A percentile compares a stretch with the other conserved stretches of the same genome.
These are phyloP conservation scores for Holocentrus rufus DNA, from an alignment of 2,797 vertebrate species.

Conservation along the genomic window DNA sequence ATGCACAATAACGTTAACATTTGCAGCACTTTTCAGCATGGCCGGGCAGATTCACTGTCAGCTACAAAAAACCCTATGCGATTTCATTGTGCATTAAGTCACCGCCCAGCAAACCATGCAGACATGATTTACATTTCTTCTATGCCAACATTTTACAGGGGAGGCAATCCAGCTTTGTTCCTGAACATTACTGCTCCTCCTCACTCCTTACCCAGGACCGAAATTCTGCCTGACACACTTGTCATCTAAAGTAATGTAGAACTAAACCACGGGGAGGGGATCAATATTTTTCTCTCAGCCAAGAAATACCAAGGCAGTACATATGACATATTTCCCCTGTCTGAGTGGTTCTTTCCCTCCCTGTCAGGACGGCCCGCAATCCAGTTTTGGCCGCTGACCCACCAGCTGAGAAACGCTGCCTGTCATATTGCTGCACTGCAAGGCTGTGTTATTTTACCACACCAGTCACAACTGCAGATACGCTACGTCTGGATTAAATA, in stretches of 20 bases:
- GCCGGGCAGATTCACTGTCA: conserved; percentile 8
- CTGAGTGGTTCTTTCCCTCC: neutral
- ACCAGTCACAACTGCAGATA: neutral
- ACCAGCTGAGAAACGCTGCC: neutral
- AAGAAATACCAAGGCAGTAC: conserved; percentile 7
- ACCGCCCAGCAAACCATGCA: neutral
- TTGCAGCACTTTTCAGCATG: neutral
- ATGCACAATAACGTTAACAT: neutral
- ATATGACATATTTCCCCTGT: neutral
- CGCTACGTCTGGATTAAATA: conserved; percentile 6
- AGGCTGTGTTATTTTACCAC: neutral
- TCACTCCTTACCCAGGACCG: neutral
- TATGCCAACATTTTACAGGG: neutral
- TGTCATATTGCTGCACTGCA: neutral
- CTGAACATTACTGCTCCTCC: neutral
- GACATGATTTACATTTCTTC: neutral
- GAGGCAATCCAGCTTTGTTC: neutral
- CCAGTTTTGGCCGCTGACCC: neutral
- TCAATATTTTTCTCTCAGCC: conserved; percentile 25
- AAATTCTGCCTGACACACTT: neutral
- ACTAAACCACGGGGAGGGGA: neutral
- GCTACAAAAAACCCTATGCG: neutral
- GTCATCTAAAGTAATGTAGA: neutral
- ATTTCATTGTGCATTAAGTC: neutral
- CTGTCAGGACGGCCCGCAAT: neutral